These are phyloP conservation scores for Hirtodrosophila confusa DNA, from an alignment of 2,888 invertebrate species.

Conservation along the genomic window DNA sequence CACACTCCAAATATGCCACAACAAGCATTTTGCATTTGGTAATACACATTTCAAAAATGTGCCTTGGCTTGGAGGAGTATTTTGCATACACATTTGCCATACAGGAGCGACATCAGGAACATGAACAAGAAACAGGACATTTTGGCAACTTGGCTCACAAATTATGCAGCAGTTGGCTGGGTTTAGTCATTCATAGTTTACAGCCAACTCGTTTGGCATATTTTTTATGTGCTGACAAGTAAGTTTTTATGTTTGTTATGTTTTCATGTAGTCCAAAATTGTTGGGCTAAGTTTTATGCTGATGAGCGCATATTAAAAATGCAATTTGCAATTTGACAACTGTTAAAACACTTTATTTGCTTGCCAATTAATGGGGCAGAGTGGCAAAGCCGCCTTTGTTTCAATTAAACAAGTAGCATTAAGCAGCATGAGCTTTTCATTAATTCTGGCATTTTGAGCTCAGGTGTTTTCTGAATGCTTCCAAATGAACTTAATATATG, in stretches of 20 bases:
- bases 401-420: constrained; percentile 3
- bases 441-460: no score
- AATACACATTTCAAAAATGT: constrained; percentile 40
- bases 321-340: constrained; percentile 21
- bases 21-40: constrained; percentile 45
- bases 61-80: not conserved
- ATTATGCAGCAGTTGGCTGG: constrained; percentile 3
- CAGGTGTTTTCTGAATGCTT: not conserved
- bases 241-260: constrained; percentile 26
- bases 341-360: constrained; percentile 5
- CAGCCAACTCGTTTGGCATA: constrained; percentile 13
- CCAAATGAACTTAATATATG: constrained; percentile 7
- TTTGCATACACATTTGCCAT: constrained; percentile 6
- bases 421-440: not conserved
- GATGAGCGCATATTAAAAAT: constrained; percentile 41
- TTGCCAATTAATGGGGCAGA: constrained; percentile 8
- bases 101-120: not conserved
- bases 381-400: not conserved
- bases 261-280: not conserved
- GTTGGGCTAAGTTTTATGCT: constrained; percentile 23
- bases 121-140: not conserved
- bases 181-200: constrained; percentile 35
- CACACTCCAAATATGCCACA: constrained; percentile 11
- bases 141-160: constrained; percentile 9
- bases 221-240: constrained; percentile 37